Percentiles rank a stretch among this genome's conserved stretches.
Conservation (phyloP, 2,888 invertebrate genomes). For the Pollenia angustigena region DNA sequence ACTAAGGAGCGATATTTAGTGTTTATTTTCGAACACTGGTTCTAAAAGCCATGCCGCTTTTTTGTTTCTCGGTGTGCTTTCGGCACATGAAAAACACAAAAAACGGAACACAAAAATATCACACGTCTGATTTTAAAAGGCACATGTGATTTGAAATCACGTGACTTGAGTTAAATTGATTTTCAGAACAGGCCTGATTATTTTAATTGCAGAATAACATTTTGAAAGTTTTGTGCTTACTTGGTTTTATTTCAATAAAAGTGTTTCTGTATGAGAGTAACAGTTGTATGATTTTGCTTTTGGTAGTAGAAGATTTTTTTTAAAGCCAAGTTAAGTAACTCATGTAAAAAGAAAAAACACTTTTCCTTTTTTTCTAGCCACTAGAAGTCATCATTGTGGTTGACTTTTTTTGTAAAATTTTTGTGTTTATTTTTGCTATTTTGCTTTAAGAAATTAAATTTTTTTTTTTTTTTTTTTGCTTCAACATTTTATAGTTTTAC, state of each 20-base stretch:
- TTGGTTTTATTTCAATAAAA: slow-evolving; percentile 12
- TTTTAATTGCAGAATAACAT: too few relatives aligned
- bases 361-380: slow-evolving; percentile 58
- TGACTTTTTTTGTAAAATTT: slow-evolving; percentile 6
- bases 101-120: too few relatives aligned
- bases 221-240: too few relatives aligned
- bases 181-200: too few relatives aligned
- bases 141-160: too few relatives aligned
- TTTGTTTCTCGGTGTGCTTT: too few relatives aligned
- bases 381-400: slow-evolving; percentile 15
- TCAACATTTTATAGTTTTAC: background rate
- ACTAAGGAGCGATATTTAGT: too few relatives aligned
- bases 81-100: too few relatives aligned
- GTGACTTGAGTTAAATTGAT: too few relatives aligned
- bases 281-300: slow-evolving; percentile 13
- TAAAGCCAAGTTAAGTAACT: slow-evolving; percentile 41
- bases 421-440: background rate
- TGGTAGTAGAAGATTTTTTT: background rate
- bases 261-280: slow-evolving; percentile 6
- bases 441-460: background rate
- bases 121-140: too few relatives aligned
- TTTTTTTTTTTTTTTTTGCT: slow-evolving; percentile 15
- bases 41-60: too few relatives aligned
- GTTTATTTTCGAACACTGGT: too few relatives aligned
- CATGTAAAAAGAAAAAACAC: slow-evolving; percentile 12